Evolutionary conservation across 2,113 vertebrate species (phyloP).

Genomic region (Rhinichthys klamathensis): DNA sequence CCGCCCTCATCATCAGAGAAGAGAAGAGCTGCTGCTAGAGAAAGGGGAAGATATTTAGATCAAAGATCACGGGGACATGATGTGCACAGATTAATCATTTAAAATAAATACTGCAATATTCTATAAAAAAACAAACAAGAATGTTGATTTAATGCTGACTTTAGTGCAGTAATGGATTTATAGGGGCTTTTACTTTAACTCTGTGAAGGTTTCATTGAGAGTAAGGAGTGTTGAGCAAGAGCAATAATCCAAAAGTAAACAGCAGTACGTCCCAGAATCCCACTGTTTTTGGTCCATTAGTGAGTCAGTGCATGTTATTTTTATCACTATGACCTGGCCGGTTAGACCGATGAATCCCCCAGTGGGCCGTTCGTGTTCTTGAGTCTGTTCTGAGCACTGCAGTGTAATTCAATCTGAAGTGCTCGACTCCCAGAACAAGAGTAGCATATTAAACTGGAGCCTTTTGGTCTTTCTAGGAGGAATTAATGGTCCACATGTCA

Average conservation of each 20-base stretch:
- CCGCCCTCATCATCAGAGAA: background rate
- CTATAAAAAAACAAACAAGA: background rate
- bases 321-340: background rate
- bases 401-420: slow-evolving; percentile 35
- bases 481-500: slow-evolving; percentile 1
- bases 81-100: too few species aligned
- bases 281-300: background rate
- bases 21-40: background rate
- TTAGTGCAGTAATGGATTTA: too few species aligned
- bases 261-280: background rate
- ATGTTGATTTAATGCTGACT: too few species aligned
- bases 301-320: slow-evolving; percentile 4
- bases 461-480: background rate
- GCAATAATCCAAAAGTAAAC: background rate
- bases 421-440: slow-evolving; percentile 14
- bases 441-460: background rate
- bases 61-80: too few species aligned
- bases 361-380: background rate
- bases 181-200: background rate
- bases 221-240: background rate
- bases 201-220: background rate
- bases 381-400: slow-evolving; percentile 27
- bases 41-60: background rate
- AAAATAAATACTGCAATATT: background rate
- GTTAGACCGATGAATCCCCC: slow-evolving; percentile 23